Percentiles rank a stretch among this genome's conserved stretches.
Conservation (phyloP, 2,113 vertebrate species). For the Harpagus bidentatus region DNA sequence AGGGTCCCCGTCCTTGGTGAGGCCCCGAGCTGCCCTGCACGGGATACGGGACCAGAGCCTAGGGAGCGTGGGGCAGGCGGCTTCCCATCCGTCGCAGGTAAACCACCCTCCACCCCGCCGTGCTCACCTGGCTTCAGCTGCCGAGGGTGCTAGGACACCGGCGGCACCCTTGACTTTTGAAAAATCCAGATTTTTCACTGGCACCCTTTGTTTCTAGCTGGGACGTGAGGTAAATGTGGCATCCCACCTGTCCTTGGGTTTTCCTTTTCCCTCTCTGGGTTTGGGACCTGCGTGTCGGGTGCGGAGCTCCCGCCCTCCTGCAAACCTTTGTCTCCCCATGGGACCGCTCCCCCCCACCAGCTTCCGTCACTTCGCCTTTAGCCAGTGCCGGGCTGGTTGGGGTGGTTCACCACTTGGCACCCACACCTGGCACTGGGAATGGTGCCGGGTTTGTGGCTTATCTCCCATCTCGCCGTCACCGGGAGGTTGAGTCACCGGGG, state of each 20-base stretch:
- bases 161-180: background rate
- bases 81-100: rapidly evolving
- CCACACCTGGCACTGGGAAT: background rate
- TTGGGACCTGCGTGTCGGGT: background rate
- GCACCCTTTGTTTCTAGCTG: background rate
- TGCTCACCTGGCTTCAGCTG: rapidly evolving
- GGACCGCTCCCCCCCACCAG: background rate
- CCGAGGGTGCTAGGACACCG: rapidly evolving
- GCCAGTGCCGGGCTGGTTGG: background rate
- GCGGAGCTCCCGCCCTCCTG: rapidly evolving
- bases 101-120: rapidly evolving
- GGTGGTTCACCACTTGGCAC: background rate
- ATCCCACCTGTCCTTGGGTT: rapidly evolving
- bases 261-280: background rate
- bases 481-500: background rate
- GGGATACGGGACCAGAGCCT: rapidly evolving
- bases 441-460: background rate
- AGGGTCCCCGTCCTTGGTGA: rapidly evolving
- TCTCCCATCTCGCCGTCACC: background rate
- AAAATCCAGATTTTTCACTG: background rate
- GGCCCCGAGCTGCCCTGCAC: background rate
- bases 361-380: background rate
- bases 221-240: rapidly evolving
- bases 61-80: background rate
- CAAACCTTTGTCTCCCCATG: rapidly evolving